Conservation (phyloP, 2,797 vertebrate genomes). For the Acrossocheilus fasciatus region DNA sequence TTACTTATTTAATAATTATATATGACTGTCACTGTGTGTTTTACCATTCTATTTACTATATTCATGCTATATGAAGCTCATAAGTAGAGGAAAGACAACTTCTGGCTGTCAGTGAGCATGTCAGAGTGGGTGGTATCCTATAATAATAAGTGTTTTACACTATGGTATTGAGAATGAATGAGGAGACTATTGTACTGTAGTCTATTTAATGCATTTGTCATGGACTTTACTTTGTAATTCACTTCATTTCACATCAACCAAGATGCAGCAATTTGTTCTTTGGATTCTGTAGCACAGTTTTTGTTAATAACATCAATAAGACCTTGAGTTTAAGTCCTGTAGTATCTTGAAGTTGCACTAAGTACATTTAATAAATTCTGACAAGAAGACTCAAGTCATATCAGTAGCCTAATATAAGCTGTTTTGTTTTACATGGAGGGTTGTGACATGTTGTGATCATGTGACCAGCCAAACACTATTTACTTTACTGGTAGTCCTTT, state of each 20-base stretch:
- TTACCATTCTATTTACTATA: neutral
- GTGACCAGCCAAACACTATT: neutral
- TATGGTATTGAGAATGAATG: neutral
- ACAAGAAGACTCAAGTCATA: neutral
- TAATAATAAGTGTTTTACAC: neutral
- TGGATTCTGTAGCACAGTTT: neutral
- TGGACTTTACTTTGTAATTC: neutral
- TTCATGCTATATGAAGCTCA: neutral
- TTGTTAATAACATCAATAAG: neutral
- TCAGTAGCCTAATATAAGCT: neutral
- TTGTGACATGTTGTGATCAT: neutral
- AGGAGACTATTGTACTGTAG: neutral
- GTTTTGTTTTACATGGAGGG: neutral
- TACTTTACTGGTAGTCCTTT: neutral
- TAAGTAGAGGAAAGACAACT: neutral
- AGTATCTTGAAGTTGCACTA: neutral
- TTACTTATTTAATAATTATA: conserved; percentile 61
- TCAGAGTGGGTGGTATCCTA: conserved; percentile 7
- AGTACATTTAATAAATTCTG: neutral
- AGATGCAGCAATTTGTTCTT: neutral
- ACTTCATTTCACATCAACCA: neutral
- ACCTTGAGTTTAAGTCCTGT: neutral
- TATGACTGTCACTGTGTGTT: neutral
- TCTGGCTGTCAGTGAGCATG: neutral
- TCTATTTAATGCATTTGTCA: neutral